Evolutionary conservation across 53 echinoderm and acorn worm genomes (phyloP), one percentile per base, ranked within the genome.

Genomic region (Apostichopus leukothele): DNA sequence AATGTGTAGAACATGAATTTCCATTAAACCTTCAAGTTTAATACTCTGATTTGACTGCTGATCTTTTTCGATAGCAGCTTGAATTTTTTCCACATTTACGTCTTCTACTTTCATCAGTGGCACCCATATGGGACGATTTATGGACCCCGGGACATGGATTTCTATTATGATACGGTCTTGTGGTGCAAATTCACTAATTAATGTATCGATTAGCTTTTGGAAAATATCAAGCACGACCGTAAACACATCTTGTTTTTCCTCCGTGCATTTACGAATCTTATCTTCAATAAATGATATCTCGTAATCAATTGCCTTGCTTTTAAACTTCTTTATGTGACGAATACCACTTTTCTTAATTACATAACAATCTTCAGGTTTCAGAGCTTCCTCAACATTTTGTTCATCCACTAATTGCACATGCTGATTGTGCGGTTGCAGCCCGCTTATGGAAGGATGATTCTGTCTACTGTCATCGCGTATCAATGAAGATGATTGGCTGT

Each of bases 121-220:
- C 5, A 81, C 81, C 59, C 59, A 81, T 10, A 81, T 81, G 18
- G 81, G 81, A 51, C 81, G 81, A 9, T 81, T 25, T 71, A 71
- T 16, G 6, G 81, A 81, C 53, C 81, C 81, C 53, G 57, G 54
- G 9, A 23, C 10, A 59, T 81, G 60, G 16, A 81, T 81, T 54
- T 81, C 54, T 52, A 81, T 81, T 6, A 16, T 22, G 55, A 81
- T 20, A 50, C 81, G 53, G 25, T 81, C 81, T 54, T 21, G 81
- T 53, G 52, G 52, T 14, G 11, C 52, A 81, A 81, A 81, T 0
- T 51, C 53, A 7, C 19, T 5, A 10, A 81, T 21, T 4, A 81
- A 1, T 7, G 54, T n/a, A 16, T 81, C 81, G 16, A 81, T 81
- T 9, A 81, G 9, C 5, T 6, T 10, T 53, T 81, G 81, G 16